A percentile compares a stretch with the other conserved stretches of the same genome.
Conservation (phyloP, 2,797 vertebrate species). For the Microtus agrestis region DNA sequence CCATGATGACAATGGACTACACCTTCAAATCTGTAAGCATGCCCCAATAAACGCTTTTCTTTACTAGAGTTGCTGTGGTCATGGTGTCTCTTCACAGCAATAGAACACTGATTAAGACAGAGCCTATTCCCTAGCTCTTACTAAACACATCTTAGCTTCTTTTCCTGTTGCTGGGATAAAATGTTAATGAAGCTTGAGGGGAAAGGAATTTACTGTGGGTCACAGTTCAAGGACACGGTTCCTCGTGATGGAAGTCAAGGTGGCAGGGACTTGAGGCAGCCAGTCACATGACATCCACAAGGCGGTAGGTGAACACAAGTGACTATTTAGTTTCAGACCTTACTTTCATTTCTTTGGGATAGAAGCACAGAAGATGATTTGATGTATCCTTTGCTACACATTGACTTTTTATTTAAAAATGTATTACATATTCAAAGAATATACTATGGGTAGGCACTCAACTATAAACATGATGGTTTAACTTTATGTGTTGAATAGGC, state of each 20-base stretch:
- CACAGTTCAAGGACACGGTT: background rate
- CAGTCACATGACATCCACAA: accelerated
- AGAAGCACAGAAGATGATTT: background rate
- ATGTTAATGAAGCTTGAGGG: background rate
- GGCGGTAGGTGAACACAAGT: background rate
- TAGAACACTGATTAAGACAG: background rate
- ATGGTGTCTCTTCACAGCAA: background rate
- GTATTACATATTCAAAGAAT: background rate
- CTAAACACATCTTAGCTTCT: background rate
- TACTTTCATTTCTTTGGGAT: background rate
- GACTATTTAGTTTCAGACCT: background rate
- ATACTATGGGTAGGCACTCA: background rate
- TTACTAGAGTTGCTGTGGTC: background rate
- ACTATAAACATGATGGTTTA: background rate
- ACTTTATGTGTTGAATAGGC: background rate
- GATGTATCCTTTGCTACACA: background rate
- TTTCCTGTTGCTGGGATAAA: background rate
- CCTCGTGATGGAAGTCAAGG: background rate
- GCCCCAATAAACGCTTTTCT: background rate
- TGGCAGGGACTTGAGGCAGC: background rate
- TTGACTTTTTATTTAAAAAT: background rate
- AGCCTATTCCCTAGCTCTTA: no score
- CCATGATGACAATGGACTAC: background rate
- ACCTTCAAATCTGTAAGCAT: background rate
- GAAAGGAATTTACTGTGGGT: background rate